phyloP scores from a whole-genome alignment of 2,888 invertebrate species.

The Nysson spinosus region DNA sequence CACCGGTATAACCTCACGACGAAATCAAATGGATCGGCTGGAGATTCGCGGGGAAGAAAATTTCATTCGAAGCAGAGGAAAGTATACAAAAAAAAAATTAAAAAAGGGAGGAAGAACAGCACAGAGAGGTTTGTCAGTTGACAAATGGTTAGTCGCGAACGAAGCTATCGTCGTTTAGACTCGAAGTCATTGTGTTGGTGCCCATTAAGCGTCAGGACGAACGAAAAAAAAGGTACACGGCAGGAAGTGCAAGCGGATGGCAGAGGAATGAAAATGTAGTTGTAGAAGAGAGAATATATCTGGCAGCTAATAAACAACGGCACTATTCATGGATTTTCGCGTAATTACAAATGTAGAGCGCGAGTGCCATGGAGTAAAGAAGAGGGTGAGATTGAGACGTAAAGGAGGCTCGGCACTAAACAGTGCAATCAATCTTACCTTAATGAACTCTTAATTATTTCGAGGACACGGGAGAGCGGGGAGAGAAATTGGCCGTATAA shows the following conservation, averaged over 20 bases:
- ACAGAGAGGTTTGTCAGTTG: conserved; percentile 34
- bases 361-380: conserved; percentile 5
- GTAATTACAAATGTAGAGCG: conserved; percentile 46
- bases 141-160: conserved; percentile 38
- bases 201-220: conserved; percentile 48
- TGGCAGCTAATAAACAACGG: conserved; percentile 68
- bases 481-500: conserved; percentile 75
- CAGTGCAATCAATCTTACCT: conserved; percentile 75
- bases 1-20: no score
- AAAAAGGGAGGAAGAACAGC: no score
- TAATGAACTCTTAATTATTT: conserved; percentile 77
- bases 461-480: conserved; percentile 67
- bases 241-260: conserved; percentile 16
- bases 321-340: conserved; percentile 69
- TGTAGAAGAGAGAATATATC: conserved; percentile 37
- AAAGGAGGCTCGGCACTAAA: conserved; percentile 62
- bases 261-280: conserved; percentile 2
- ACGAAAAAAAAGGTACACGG: conserved; percentile 31
- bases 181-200: conserved; percentile 50
- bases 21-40: conserved; percentile 4
- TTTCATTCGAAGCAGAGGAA: conserved; percentile 2
- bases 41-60: conserved; percentile 21
- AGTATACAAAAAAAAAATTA: conserved; percentile 14
- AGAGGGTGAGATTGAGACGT: conserved; percentile 19
- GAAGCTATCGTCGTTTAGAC: conserved; percentile 45